phyloP scores from a whole-genome alignment of 2,113 vertebrate genomes.

The Gulo gulo region DNA sequence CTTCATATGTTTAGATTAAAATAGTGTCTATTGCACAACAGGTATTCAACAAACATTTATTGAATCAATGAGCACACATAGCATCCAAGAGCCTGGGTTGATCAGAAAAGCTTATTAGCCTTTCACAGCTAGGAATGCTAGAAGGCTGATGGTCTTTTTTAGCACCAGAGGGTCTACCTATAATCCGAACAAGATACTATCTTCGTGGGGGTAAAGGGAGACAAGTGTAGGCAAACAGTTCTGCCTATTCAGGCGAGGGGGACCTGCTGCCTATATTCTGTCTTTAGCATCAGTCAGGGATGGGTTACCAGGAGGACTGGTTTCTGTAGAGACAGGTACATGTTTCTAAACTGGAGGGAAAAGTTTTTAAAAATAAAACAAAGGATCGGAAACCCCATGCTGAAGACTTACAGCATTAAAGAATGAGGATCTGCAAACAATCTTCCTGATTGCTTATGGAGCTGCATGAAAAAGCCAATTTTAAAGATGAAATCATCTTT shows the following conservation, averaged over 20 bases:
- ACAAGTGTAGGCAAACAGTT: not conserved
- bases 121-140: not conserved
- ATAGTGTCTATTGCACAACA: not conserved
- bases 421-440: not conserved
- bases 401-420: not conserved
- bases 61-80: not conserved
- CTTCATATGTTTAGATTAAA: not conserved
- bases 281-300: not conserved
- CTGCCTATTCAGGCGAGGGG: not conserved
- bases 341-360: not conserved
- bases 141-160: not conserved
- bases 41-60: not conserved
- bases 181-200: not conserved
- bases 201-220: not conserved
- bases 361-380: not conserved
- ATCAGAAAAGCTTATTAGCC: not conserved
- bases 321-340: not conserved
- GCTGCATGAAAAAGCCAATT: not conserved
- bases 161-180: not conserved
- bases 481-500: not conserved
- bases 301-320: not conserved
- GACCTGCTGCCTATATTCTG: not conserved
- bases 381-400: not conserved
- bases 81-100: not conserved
- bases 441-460: not conserved